Conservation (phyloP, 2,113 vertebrate genomes). For the Callionymus lyra region DNA sequence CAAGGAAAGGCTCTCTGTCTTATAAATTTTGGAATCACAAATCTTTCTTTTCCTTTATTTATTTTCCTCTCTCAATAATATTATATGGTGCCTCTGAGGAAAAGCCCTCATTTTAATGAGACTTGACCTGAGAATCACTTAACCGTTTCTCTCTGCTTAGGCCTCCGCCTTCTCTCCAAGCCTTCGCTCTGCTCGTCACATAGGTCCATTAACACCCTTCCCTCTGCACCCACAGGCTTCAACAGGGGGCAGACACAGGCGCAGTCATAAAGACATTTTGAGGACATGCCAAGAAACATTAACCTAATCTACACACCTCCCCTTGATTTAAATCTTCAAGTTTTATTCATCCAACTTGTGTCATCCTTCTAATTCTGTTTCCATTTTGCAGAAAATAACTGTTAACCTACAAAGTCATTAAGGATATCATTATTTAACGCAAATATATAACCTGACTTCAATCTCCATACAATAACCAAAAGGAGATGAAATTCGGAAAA, state of each 20-base stretch:
- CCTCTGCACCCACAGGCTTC: slow-evolving; percentile 58
- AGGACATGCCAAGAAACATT: slow-evolving; percentile 64
- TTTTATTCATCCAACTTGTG: no score
- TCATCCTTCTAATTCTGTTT: no score
- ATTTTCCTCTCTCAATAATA: slow-evolving; percentile 50
- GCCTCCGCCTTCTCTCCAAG: slow-evolving; percentile 35
- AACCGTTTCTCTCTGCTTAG: slow-evolving; percentile 53
- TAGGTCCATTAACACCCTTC: slow-evolving; percentile 69
- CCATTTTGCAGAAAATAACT: no score
- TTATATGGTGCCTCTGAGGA: slow-evolving; percentile 55
- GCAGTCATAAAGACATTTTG: slow-evolving; percentile 58
- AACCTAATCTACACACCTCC: slow-evolving; percentile 51
- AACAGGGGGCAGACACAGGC: slow-evolving; percentile 49
- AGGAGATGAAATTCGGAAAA: no score
- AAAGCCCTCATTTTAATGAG: slow-evolving; percentile 68
- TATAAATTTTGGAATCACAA: slow-evolving; percentile 36
- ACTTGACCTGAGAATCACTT: slow-evolving; percentile 70
- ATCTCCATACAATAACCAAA: no score
- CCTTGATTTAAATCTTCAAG: slow-evolving; percentile 29
- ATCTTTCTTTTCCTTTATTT: slow-evolving; percentile 40
- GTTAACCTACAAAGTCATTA: no score
- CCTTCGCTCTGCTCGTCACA: slow-evolving; percentile 55
- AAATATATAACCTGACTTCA: no score
- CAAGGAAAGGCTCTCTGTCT: slow-evolving; percentile 33
- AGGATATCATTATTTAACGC: no score